Base-by-base conservation (phyloP, 1,140 invertebrate genomes). In the Chelonus insularis region DNA sequence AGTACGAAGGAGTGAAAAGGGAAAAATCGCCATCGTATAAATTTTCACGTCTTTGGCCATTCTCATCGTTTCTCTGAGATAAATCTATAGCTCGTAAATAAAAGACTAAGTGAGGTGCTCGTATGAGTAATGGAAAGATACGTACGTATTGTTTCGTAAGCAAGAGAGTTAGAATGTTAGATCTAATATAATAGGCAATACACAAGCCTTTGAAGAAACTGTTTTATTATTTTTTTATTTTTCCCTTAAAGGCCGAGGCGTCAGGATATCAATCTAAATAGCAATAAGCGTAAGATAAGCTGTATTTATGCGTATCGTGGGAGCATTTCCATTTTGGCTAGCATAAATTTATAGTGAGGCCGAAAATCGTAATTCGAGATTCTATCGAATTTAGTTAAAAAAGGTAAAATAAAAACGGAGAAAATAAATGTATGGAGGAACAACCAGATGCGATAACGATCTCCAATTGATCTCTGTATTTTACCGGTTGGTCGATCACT, bases 1-100 rank as follows among this genome's bases (percentile, higher is more conserved):
- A 56, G 47, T 23, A 45, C 29, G 14, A 39, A 34, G 43, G 39
- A 39, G 43, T 23, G 7, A 36, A 39, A 57, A 61, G n/a, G 34
- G 21, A 51, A 39, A 45, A 16, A 37, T 62, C 8, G 43, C 34
- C 48, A 25, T 20, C 23, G 39, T 54, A 71, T 72, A 68, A 69
- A 72, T 74, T 71, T 58, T 11, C 54, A 63, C 47, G 52, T 63
- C 55, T 48, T 70, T 55, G 52, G 34, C 36, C 32, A 45, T 55
- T 37, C 34, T 43, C 29, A 39, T 12, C 25, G 51, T 37, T 36
- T 25, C 45, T 25, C 16, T 14, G 23, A 55, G 56, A 58, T 63
- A 63, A 63, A 63, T 63, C 61, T 39, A 57, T 55, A 45, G 25
- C 36, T 57, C 61, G 50, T 63, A 63, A 63, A 63, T 63, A 63